Evolutionary conservation across 2,797 vertebrate genomes (phyloP).

Genomic region (Botia kubotai): DNA sequence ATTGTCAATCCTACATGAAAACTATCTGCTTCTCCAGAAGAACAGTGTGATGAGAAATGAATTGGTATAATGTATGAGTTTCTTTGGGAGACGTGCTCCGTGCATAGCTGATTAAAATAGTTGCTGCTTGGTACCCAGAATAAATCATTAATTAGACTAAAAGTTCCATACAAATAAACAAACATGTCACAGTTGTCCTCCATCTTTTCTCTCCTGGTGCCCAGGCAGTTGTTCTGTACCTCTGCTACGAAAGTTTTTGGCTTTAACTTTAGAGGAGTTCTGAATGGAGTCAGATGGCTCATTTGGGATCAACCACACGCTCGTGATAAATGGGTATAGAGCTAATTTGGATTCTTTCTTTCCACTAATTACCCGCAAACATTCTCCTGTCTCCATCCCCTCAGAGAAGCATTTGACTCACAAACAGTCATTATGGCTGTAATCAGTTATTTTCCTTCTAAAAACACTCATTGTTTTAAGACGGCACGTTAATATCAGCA

Average conservation of each 20-base stretch:
- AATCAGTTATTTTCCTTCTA: conserved; percentile 40
- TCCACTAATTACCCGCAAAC: conserved; percentile 52
- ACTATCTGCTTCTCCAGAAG: conserved; percentile 29
- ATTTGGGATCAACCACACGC: conserved; percentile 46
- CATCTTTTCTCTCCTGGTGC: conserved; percentile 46
- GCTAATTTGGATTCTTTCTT: conserved; percentile 49
- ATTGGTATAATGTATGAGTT: not conserved
- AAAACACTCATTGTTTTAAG: conserved; percentile 33
- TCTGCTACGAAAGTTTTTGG: conserved; percentile 46
- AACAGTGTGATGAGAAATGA: conserved; percentile 29
- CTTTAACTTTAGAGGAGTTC: conserved; percentile 41
- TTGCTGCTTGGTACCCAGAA: conserved; percentile 23
- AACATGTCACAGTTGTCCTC: conserved; percentile 33
- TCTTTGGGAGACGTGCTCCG: conserved; percentile 27
- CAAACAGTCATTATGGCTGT: conserved; percentile 52
- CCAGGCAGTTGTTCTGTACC: conserved; percentile 25
- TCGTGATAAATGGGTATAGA: conserved; percentile 48
- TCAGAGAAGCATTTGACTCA: conserved; percentile 50
- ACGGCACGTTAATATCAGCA: conserved; percentile 31
- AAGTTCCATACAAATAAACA: conserved; percentile 49
- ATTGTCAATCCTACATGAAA: conserved; percentile 19
- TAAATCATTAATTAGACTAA: conserved; percentile 50
- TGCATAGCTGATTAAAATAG: conserved; percentile 42
- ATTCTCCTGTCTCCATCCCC: conserved; percentile 49
- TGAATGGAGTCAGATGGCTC: conserved; percentile 52